Conservation (phyloP, 2,888 invertebrate species). For the Endotricha flammealis region DNA sequence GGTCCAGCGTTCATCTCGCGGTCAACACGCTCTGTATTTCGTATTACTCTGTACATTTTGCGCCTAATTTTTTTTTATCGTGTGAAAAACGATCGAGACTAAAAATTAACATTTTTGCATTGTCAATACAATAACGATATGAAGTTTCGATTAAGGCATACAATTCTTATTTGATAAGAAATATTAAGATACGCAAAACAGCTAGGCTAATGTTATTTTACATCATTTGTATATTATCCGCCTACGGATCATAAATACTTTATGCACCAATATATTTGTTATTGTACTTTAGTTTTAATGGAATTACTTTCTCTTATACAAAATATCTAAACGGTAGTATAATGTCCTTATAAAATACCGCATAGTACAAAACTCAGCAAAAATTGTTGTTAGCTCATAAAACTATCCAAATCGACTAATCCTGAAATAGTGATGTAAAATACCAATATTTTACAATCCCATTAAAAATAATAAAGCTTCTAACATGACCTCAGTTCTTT, state of each 20-base stretch:
- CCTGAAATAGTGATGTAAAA: too few species aligned
- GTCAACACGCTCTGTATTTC: too few species aligned
- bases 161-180: conserved; percentile 74
- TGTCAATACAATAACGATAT: conserved; percentile 75
- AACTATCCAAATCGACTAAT: too few species aligned
- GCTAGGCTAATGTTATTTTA: conserved; percentile 39
- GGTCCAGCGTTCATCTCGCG: too few species aligned
- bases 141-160: conserved; percentile 72
- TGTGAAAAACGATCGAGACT: conserved; percentile 6
- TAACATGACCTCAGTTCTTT: too few species aligned
- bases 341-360: background rate
- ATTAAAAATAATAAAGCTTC: too few species aligned
- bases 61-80: too few species aligned
- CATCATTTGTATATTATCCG: conserved; percentile 16
- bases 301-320: conserved; percentile 12
- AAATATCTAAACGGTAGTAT: too few species aligned
- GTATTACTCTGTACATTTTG: too few species aligned
- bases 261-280: conserved; percentile 34
- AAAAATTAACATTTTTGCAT: conserved; percentile 40
- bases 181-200: conserved; percentile 36
- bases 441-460: too few species aligned
- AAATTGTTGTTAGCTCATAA: too few species aligned
- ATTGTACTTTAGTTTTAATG: conserved; percentile 34
- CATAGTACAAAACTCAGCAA: too few species aligned
- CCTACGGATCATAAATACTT: conserved; percentile 26